phyloP scores from a whole-genome alignment of 1,140 invertebrate species.

The Stegodyphus mimosarum region DNA sequence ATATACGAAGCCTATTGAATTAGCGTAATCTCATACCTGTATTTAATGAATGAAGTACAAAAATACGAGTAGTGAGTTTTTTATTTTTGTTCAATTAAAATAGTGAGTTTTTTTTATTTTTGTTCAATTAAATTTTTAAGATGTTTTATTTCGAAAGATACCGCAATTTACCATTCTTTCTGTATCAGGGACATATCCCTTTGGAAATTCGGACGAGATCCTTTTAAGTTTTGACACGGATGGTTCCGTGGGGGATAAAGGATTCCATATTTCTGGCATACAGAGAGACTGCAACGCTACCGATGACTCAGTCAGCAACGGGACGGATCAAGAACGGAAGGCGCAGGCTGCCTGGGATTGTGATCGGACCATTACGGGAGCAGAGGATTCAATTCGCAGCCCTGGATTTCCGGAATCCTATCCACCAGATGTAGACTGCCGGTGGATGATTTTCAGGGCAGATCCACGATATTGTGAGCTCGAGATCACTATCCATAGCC shows the following conservation, averaged over 20 bases:
- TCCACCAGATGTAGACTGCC: conserved; percentile 61
- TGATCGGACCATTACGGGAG: conserved; percentile 9
- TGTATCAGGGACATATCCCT: conserved; percentile 34
- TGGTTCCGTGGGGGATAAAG: conserved; percentile 9
- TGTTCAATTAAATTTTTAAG: too few relatives aligned
- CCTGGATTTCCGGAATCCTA: conserved; percentile 64
- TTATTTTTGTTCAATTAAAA: too few relatives aligned
- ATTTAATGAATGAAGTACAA: too few relatives aligned
- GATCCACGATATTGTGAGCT: conserved; percentile 59
- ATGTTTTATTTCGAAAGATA: too few relatives aligned
- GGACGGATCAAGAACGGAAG: conserved; percentile 4
- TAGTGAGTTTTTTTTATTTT: too few relatives aligned
- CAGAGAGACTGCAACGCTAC: conserved; percentile 40
- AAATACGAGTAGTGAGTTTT: too few relatives aligned
- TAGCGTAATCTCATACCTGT: too few relatives aligned
- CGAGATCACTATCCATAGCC: conserved; percentile 62
- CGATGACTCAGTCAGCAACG: background rate
- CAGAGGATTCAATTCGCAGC: conserved; percentile 60
- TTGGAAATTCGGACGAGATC: conserved; percentile 20
- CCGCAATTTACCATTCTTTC: too few relatives aligned
- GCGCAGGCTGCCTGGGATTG: conserved; percentile 14
- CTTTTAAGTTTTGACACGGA: conserved; percentile 30
- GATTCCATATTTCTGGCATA: conserved; percentile 21
- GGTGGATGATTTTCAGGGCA: conserved; percentile 61
- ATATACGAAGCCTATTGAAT: too few relatives aligned